Percentiles rank a stretch among this genome's conserved stretches.
Conservation (phyloP, 1,140 invertebrate species). For the Bombus terrestris region DNA sequence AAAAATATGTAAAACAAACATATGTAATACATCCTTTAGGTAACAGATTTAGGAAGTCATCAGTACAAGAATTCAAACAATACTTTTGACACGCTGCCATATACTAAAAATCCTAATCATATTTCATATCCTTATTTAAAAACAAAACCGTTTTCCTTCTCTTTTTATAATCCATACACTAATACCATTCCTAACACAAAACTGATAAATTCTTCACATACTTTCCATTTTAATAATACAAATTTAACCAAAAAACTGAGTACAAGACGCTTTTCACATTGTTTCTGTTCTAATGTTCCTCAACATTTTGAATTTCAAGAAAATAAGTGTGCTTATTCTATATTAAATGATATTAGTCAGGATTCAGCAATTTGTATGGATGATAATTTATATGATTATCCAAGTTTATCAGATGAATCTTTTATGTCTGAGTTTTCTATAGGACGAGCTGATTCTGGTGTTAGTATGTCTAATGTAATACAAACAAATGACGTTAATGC, state of each 20-base stretch:
- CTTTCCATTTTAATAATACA: neutral
- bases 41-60: slow-evolving; percentile 70
- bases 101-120: slow-evolving; percentile 60
- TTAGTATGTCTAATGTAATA: slow-evolving; percentile 62
- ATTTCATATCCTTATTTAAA: slow-evolving; percentile 46
- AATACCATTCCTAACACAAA: slow-evolving; percentile 55
- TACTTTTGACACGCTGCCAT: slow-evolving; percentile 58
- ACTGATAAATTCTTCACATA: slow-evolving; percentile 3
- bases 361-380: slow-evolving; percentile 74
- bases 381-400: slow-evolving; percentile 57
- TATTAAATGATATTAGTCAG: slow-evolving; percentile 52
- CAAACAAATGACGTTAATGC: slow-evolving; percentile 5
- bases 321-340: slow-evolving; percentile 11
- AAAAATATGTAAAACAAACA: slow-evolving; percentile 20
- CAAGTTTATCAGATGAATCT: slow-evolving; percentile 47
- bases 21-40: slow-evolving; percentile 65
- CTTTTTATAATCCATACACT: slow-evolving; percentile 71
- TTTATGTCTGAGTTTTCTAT: slow-evolving; percentile 41
- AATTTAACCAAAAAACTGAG: slow-evolving; percentile 5
- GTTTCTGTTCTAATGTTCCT: slow-evolving; percentile 10
- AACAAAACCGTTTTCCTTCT: slow-evolving; percentile 63
- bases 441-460: slow-evolving; percentile 68
- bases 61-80: slow-evolving; percentile 70
- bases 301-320: slow-evolving; percentile 26
- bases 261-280: neutral